Base-by-base conservation (phyloP, 92 coral and sea anemone genomes). In the Chrysogorgia sp. region DNA sequence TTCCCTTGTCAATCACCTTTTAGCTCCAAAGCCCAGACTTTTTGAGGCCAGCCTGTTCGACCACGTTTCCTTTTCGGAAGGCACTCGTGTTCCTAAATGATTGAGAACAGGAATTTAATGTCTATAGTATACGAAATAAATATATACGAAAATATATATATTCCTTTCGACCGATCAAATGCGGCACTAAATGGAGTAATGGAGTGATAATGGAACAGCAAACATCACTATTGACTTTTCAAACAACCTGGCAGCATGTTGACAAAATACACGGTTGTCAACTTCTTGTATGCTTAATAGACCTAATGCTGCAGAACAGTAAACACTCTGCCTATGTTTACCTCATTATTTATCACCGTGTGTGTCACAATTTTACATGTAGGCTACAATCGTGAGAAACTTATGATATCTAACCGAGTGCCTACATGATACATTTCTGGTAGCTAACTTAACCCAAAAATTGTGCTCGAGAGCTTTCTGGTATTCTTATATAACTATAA, bases 31-130 rank as follows among this genome's bases (percentile, higher is more conserved):
- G 98, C 98, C 98, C 98, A 93, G 48, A 93, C 98, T 75, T 93
- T 91, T 59, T 93, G 98, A 3, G 98, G 98, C 98, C 98, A 93
- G 21, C 98, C 98, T 0, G 98, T 93, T 26, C 98, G 75, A n/a
- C 98, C 98, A 60, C 98, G 90, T 66, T 93, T 93, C 45, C 98
- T 83, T 34, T 72, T 72, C 52, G 79, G 79, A 53, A 72, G 65
- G 0, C 24, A 53, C 37, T 72, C 40, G 53, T 72, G 58, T 53
- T 72, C 79, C 79, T 72, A 33, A 32, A 72, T 0, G 53, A 7
- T 15, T 2, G n/a, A 15, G n/a, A 47, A 47, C 53, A 47, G 10
- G 53, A 47, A 47, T 47, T 47, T 47, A 2, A 47, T 7, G n/a
- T 47, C 15, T n/a, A 47, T 5, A 37, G n/a, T 12, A 37, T 37